These are phyloP conservation scores for Heliconius charithonia DNA, from an alignment of 2,888 invertebrate species.

Conservation along the genomic window DNA sequence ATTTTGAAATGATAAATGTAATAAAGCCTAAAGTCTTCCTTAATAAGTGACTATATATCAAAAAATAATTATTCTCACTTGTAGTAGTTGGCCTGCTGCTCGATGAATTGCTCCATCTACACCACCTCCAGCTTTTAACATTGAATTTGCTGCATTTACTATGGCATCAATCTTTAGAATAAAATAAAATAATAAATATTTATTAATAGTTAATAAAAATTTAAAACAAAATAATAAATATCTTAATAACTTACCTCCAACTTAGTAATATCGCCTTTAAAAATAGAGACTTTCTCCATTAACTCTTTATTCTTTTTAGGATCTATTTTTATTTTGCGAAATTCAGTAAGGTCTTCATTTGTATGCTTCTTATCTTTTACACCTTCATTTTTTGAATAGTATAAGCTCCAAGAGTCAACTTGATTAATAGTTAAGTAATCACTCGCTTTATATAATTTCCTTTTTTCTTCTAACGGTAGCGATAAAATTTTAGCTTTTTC, in stretches of 20 bases:
- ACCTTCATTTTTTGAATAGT: conserved; percentile 68
- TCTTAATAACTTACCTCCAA: conserved; percentile 81
- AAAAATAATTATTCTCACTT: conserved; percentile 57
- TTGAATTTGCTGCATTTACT: conserved; percentile 94
- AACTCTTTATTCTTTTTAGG: conserved; percentile 69
- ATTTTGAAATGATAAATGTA: too few relatives aligned
- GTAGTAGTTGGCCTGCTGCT: conserved; percentile 88
- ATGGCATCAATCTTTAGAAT: conserved; percentile 89
- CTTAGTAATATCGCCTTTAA: conserved; percentile 91
- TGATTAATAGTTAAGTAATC: conserved; percentile 70
- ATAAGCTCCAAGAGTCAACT: conserved; percentile 84
- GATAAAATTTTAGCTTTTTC: conserved; percentile 81
- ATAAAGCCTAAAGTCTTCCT: neutral
- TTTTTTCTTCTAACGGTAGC: conserved; percentile 81
- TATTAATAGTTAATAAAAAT: neutral
- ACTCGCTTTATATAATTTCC: conserved; percentile 73
- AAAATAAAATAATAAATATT: neutral
- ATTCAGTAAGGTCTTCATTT: conserved; percentile 66
- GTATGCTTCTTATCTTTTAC: conserved; percentile 66
- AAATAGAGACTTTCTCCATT: conserved; percentile 86
- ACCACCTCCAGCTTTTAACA: conserved; percentile 91
- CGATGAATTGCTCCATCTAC: conserved; percentile 96
- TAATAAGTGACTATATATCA: neutral
- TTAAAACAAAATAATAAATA: neutral
- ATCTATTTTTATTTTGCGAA: conserved; percentile 65